Conservation (phyloP, 1,140 invertebrate species). For the Hyles euphorbiae region DNA sequence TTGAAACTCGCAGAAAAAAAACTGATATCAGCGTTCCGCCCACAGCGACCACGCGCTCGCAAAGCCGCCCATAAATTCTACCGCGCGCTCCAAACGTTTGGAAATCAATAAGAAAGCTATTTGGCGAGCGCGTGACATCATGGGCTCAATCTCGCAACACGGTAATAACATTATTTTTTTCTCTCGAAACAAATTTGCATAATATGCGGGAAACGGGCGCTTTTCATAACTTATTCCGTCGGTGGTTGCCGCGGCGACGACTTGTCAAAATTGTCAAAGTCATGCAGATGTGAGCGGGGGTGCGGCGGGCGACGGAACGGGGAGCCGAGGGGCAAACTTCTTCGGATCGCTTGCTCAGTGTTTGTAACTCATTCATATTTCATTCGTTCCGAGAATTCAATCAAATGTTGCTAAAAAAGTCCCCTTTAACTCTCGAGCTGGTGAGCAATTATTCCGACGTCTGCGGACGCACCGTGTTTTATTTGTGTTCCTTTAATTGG, state of each 20-base stretch:
- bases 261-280: background rate
- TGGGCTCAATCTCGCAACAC: background rate
- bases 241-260: background rate
- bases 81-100: background rate
- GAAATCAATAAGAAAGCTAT: constrained; percentile 2
- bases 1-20: background rate
- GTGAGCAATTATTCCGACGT: too few species aligned
- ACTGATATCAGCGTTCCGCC: background rate
- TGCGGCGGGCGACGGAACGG: background rate
- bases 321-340: background rate
- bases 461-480: too few species aligned
- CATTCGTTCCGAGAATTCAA: too few species aligned
- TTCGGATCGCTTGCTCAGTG: background rate
- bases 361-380: background rate
- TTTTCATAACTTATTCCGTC: too few species aligned
- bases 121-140: background rate
- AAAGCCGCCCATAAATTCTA: constrained; percentile 2
- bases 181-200: constrained; percentile 11
- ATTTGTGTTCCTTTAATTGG: too few species aligned
- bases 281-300: background rate
- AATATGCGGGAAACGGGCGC: constrained; percentile 1
- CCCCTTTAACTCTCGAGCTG: too few species aligned
- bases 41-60: background rate
- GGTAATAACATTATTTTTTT: constrained; percentile 4
- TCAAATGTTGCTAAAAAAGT: too few species aligned